These are phyloP conservation scores for Periophthalmodon schlosseri DNA, from an alignment of 2,113 vertebrate genomes.

Conservation along the genomic window DNA sequence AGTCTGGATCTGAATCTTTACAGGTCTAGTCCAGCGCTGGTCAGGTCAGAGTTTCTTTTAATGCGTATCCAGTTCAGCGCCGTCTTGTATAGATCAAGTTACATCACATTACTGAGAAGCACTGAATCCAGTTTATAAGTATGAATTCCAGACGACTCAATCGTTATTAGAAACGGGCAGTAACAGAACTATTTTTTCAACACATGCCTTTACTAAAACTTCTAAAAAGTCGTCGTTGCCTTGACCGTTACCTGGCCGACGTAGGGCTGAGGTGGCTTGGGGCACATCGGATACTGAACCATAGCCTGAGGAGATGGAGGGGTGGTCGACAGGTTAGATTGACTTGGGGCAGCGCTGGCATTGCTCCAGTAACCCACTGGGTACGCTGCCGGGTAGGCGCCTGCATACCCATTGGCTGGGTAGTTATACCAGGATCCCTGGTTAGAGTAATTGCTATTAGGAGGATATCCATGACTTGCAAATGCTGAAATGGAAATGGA, in stretches of 20 bases:
- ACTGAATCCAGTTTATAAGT: too few species aligned
- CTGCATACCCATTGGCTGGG: constrained; percentile 77
- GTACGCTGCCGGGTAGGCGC: constrained; percentile 78
- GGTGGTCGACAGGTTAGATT: constrained; percentile 78
- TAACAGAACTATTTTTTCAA: too few species aligned
- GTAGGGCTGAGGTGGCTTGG: constrained; percentile 73
- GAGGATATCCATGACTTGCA: constrained; percentile 75
- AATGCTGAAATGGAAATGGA: constrained; percentile 80
- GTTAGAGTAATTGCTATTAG: constrained; percentile 80
- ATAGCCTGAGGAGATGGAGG: constrained; percentile 80
- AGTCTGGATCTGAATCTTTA: too few species aligned
- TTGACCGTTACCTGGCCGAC: constrained; percentile 66
- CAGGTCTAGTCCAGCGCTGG: too few species aligned
- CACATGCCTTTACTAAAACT: too few species aligned
- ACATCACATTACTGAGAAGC: too few species aligned
- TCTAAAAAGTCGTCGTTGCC: background rate
- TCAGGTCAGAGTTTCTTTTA: too few species aligned
- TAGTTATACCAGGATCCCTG: constrained; percentile 81
- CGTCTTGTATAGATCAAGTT: too few species aligned
- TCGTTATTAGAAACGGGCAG: too few species aligned
- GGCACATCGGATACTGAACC: constrained; percentile 83
- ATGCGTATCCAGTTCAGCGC: too few species aligned
- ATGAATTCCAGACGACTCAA: too few species aligned
- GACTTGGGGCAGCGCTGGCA: constrained; percentile 73
- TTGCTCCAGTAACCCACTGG: constrained; percentile 79